These are phyloP conservation scores for Papilio aristodemus DNA, from an alignment of 1,140 invertebrate species.

Conservation along the genomic window DNA sequence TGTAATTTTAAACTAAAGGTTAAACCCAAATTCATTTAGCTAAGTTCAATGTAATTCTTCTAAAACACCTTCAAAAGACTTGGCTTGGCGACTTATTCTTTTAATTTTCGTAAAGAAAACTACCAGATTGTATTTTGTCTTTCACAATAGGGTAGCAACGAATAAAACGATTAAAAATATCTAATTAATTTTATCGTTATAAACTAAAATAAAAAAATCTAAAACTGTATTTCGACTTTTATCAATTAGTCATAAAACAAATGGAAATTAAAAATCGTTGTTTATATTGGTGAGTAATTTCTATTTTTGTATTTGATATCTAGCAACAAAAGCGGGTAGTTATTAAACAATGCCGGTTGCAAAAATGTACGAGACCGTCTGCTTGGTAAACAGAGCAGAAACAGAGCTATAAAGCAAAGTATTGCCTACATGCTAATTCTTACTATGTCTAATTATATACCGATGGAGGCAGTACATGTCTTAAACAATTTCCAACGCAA, in stretches of 20 bases:
- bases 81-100: background rate
- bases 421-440: slow-evolving; percentile 78
- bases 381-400: slow-evolving; percentile 69
- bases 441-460: slow-evolving; percentile 66
- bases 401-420: slow-evolving; percentile 69
- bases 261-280: background rate
- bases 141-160: no score
- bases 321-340: slow-evolving; percentile 61
- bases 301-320: slow-evolving; percentile 20
- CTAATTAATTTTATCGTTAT: no score
- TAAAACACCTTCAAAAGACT: background rate
- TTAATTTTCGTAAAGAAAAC: background rate
- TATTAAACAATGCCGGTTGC: slow-evolving; percentile 65
- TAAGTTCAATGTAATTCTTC: no score
- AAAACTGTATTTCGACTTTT: no score
- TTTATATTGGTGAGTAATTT: slow-evolving; percentile 3
- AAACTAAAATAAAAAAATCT: no score
- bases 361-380: slow-evolving; percentile 68
- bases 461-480: slow-evolving; percentile 41
- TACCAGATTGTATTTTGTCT: no score
- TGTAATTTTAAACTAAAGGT: no score
- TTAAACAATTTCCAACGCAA: slow-evolving; percentile 71
- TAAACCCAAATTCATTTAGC: no score
- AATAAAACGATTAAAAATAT: no score
- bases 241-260: no score